A percentile compares a stretch with the other conserved stretches of the same genome.
Conservation (phyloP, 2,888 invertebrate genomes). For the Coenonympha arcania region DNA sequence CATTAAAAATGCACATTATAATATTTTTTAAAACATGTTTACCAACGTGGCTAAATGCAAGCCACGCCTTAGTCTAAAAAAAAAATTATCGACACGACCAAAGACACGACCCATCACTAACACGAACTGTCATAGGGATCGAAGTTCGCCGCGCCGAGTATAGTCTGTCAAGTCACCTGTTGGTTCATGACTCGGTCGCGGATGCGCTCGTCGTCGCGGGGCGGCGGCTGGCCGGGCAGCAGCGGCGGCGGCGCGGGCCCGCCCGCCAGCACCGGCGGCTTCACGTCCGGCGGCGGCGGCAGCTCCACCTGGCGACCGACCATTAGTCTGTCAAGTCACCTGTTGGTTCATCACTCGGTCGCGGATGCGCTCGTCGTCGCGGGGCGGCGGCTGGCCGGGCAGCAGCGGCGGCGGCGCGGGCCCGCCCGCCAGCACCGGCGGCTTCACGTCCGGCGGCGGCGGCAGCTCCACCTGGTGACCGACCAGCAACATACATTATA, state of each 20-base stretch:
- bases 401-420: slow-evolving; percentile 52
- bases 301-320: slow-evolving; percentile 55
- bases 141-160: too few relatives aligned
- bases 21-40: too few relatives aligned
- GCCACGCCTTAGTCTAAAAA: too few relatives aligned
- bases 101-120: too few relatives aligned
- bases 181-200: slow-evolving; percentile 58
- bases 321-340: slow-evolving; percentile 42
- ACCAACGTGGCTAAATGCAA: too few relatives aligned
- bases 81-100: too few relatives aligned
- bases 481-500: too few relatives aligned
- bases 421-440: slow-evolving; percentile 58
- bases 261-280: slow-evolving; percentile 56
- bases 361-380: slow-evolving; percentile 75
- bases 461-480: slow-evolving; percentile 59
- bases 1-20: too few relatives aligned
- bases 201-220: slow-evolving; percentile 75
- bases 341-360: slow-evolving; percentile 58
- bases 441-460: slow-evolving; percentile 66
- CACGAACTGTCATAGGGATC: too few relatives aligned
- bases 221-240: too few relatives aligned
- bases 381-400: slow-evolving; percentile 58
- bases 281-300: slow-evolving; percentile 65
- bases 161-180: slow-evolving; percentile 50
- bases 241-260: slow-evolving; percentile 59